Conservation (phyloP, 2,888 invertebrate genomes). For the Yponomeuta cagnagella region DNA sequence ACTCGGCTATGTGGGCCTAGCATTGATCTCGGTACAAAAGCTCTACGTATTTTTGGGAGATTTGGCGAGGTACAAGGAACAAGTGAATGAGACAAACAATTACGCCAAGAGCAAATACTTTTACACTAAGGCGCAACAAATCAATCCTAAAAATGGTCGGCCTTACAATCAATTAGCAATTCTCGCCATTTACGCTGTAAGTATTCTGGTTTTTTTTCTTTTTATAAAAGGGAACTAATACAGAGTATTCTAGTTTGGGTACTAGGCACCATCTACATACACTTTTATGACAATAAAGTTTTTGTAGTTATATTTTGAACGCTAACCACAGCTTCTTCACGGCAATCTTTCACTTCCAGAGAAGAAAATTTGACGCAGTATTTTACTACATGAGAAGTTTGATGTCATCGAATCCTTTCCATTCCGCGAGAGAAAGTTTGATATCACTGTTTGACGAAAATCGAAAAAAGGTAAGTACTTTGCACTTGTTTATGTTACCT, state of each 20-base stretch:
- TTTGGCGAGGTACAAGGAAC: constrained; percentile 92
- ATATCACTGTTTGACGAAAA: constrained; percentile 93
- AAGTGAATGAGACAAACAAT: constrained; percentile 86
- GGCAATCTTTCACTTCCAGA: constrained; percentile 73
- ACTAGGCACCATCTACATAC: background rate
- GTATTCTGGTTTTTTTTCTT: constrained; percentile 35
- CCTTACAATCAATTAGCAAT: constrained; percentile 97
- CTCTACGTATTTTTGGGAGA: constrained; percentile 93
- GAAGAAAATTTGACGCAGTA: constrained; percentile 95
- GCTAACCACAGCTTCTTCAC: too few relatives aligned
- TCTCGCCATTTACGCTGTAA: constrained; percentile 87
- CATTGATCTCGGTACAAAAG: constrained; percentile 91
- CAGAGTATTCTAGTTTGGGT: background rate
- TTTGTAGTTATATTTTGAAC: background rate
- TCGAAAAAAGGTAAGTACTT: constrained; percentile 85
- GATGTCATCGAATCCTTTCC: constrained; percentile 94
- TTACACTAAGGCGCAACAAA: constrained; percentile 94
- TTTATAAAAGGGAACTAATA: background rate
- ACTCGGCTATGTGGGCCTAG: constrained; percentile 81
- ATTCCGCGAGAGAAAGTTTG: constrained; percentile 93
- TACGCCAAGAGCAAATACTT: constrained; percentile 84
- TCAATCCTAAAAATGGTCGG: constrained; percentile 95
- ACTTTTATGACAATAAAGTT: constrained; percentile 10
- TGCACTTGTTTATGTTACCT: background rate
- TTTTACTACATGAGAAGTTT: constrained; percentile 97